Conservation (phyloP, 1,140 invertebrate genomes). For the Drosophila funebris region DNA sequence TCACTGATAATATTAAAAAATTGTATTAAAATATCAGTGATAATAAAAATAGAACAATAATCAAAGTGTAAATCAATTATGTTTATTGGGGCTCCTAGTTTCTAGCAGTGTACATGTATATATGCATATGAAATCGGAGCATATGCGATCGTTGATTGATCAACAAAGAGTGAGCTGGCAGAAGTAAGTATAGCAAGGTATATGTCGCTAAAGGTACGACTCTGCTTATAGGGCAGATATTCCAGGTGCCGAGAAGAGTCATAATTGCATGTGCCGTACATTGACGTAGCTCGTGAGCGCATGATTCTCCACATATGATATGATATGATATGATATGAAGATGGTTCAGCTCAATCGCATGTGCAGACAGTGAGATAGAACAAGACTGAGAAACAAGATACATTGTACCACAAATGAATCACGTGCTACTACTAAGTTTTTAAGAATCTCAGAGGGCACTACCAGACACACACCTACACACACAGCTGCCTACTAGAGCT, state of each 20-base stretch:
- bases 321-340: not conserved
- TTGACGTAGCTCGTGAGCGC: conserved; percentile 6
- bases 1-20: too few species aligned
- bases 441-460: not conserved
- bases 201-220: not conserved
- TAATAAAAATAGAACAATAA: too few species aligned
- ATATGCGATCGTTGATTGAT: conserved; percentile 12
- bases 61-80: too few species aligned
- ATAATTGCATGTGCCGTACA: conserved; percentile 11
- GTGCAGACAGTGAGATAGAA: not conserved
- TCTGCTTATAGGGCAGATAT: conserved; percentile 17
- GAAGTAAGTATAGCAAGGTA: not conserved
- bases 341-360: not conserved
- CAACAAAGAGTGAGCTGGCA: not conserved
- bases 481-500: not conserved
- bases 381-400: not conserved
- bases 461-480: not conserved
- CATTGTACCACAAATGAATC: conserved; percentile 6
- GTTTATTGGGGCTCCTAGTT: too few species aligned
- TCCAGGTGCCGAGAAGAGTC: conserved; percentile 13
- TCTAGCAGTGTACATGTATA: not conserved
- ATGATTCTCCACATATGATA: conserved; percentile 9
- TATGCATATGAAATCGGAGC: conserved; percentile 14
- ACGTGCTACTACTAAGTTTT: conserved; percentile 5
- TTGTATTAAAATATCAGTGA: too few species aligned